Base-by-base conservation (phyloP, 2,113 vertebrate species). In the Coracopsis vasa region DNA sequence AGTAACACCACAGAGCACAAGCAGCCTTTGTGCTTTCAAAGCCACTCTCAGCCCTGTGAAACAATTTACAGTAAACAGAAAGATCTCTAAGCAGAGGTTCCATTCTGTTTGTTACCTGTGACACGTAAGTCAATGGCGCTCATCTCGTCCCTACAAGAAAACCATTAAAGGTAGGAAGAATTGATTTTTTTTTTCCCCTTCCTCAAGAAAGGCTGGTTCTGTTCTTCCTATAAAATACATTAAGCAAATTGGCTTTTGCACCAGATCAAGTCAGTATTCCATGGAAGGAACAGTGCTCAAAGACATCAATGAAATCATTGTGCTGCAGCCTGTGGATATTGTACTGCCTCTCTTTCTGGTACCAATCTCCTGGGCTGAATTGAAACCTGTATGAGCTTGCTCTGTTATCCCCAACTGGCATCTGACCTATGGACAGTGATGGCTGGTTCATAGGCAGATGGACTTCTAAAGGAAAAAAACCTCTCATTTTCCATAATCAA, bases 301-400 rank as follows among this genome's bases (percentile, higher is more conserved):
- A 94, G 65, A 89, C 56, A 85, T 94, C 89, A 95, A 65, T 92
- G 80, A 91, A 94, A 85, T 91, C 73, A 89, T 94, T 97, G 94
- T 95, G 53, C 54, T 85, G 35, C 58, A 94, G 87, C 62, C 44
- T 90, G 73, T 75, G 80, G 51, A 89, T 74, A 51, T 60, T 79
- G 66, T 92, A 37, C 47, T 94, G 53, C 37, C 28, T 94, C 56
- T 77, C 58, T 87, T 96, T 95, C 89, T 95, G 81, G 93, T 94
- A 95, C 86, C 93, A 89, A 90, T 72, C 73, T 81, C 87, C 87
- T 94, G 87, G 19, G 28, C 24, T 96, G 91, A 96, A 95, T 9
- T 96, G 89, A 78, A 92, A 95, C 93, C 91, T 94, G 73, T 51
- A 89, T 91, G 70, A 96, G 61, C 44, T 92, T 41, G 85, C 78